Evolutionary conservation across 2,888 invertebrate species (phyloP).

Genomic region (Lydus trimaculatus): DNA sequence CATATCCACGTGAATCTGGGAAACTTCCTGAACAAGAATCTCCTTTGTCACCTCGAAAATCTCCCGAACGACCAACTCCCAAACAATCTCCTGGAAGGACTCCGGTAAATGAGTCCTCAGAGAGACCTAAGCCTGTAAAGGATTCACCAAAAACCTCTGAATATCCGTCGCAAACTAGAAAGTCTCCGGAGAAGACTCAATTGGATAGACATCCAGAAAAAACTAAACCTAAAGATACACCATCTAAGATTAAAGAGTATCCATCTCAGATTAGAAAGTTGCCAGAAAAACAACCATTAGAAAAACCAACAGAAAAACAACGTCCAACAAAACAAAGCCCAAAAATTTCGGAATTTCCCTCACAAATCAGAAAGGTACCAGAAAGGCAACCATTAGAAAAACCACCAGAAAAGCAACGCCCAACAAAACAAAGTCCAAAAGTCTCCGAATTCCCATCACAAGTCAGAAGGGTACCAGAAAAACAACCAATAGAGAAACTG

Average conservation of each 20-base stretch:
- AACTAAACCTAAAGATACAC: slow-evolving; percentile 27
- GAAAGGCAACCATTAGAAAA: slow-evolving; percentile 35
- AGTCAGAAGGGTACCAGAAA: slow-evolving; percentile 33
- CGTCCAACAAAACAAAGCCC: slow-evolving; percentile 24
- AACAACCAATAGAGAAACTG: slow-evolving; percentile 34
- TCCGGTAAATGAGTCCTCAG: slow-evolving; percentile 31
- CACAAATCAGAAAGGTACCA: slow-evolving; percentile 44
- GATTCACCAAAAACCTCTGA: slow-evolving; percentile 36
- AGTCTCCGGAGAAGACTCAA: slow-evolving; percentile 36
- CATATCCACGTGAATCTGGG: slow-evolving; percentile 14
- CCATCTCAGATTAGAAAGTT: slow-evolving; percentile 36
- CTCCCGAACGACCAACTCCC: slow-evolving; percentile 13
- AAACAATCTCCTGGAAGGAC: slow-evolving; percentile 37
- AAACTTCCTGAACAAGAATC: background rate
- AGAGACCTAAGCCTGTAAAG: slow-evolving; percentile 17
- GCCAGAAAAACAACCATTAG: slow-evolving; percentile 36
- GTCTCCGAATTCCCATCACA: slow-evolving; percentile 44
- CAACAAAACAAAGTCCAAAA: slow-evolving; percentile 29
- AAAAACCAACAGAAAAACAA: slow-evolving; percentile 28
- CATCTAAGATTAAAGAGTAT: slow-evolving; percentile 32
- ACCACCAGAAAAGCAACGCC: slow-evolving; percentile 34
- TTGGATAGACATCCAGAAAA: slow-evolving; percentile 35
- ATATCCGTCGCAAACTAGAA: slow-evolving; percentile 41
- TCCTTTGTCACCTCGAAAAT: background rate
- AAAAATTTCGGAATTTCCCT: slow-evolving; percentile 37